These are phyloP conservation scores for Yponomeuta cagnagella DNA, from an alignment of 2,888 invertebrate genomes.

Conservation along the genomic window DNA sequence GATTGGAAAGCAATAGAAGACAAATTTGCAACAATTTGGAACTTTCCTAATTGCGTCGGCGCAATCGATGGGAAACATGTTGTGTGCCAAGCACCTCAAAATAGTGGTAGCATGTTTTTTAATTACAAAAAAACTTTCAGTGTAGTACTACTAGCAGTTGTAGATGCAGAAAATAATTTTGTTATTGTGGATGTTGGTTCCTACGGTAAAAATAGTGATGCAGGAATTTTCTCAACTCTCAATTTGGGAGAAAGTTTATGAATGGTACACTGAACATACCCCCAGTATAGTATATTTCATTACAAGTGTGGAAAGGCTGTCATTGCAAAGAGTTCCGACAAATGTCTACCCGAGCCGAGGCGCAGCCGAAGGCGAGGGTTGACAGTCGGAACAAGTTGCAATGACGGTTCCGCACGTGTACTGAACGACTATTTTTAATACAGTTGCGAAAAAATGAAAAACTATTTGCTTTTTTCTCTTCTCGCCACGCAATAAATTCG, in stretches of 20 bases:
- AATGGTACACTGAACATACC: slow-evolving; percentile 2
- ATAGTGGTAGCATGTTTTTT: slow-evolving; percentile 16
- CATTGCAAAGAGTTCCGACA: no score
- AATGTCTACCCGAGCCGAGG: no score
- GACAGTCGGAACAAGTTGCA: no score
- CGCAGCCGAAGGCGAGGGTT: no score
- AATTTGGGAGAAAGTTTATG: neutral
- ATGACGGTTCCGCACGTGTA: no score
- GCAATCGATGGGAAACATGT: slow-evolving; percentile 12
- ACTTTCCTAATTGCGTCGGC: slow-evolving; percentile 11
- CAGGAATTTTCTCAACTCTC: slow-evolving; percentile 21
- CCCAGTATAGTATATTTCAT: no score
- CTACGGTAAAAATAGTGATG: slow-evolving; percentile 22
- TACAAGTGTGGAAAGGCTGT: no score
- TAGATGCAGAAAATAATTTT: slow-evolving; percentile 22
- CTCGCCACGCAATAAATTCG: no score
- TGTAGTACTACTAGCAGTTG: slow-evolving; percentile 22
- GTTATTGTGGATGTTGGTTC: slow-evolving; percentile 23
- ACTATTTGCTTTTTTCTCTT: no score
- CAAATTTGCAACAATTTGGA: slow-evolving; percentile 20
- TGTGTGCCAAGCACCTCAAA: neutral
- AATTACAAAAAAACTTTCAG: slow-evolving; percentile 18
- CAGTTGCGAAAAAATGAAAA: no score
- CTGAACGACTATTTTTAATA: no score
- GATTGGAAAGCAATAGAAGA: slow-evolving; percentile 19